phyloP scores from a whole-genome alignment of 1,140 invertebrate species.

The Eciton burchellii region DNA sequence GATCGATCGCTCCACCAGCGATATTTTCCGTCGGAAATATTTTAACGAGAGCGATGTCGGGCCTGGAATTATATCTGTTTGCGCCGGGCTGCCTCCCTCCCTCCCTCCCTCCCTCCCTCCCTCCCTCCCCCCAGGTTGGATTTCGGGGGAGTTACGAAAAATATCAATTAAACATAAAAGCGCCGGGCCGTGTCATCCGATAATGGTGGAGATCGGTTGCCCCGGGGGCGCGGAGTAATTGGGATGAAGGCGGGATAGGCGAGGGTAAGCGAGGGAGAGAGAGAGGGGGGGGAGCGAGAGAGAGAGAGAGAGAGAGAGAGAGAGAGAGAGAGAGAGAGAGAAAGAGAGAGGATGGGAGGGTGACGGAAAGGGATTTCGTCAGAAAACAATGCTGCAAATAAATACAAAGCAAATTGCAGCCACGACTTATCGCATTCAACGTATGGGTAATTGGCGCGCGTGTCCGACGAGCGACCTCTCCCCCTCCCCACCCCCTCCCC shows the following conservation, averaged over 20 bases:
- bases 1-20: constrained; percentile 43
- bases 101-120: no score
- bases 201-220: constrained; percentile 78
- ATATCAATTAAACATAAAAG: constrained; percentile 82
- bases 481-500: no score
- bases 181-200: constrained; percentile 78
- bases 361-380: constrained; percentile 40
- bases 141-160: constrained; percentile 79
- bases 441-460: constrained; percentile 64
- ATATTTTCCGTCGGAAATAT: constrained; percentile 81
- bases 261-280: constrained; percentile 16
- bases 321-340: constrained; percentile 13
- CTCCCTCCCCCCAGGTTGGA: no score
- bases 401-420: constrained; percentile 75
- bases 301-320: no score
- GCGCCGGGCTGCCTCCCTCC: constrained; percentile 65
- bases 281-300: constrained; percentile 27
- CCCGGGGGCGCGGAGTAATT: constrained; percentile 76
- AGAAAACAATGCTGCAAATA: constrained; percentile 74
- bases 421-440: constrained; percentile 67
- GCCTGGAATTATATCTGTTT: constrained; percentile 81
- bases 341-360: constrained; percentile 32
- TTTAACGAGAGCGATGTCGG: constrained; percentile 82
- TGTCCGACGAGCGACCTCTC: constrained; percentile 55
- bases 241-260: constrained; percentile 62